Percentiles rank a stretch among this genome's conserved stretches.
Conservation (phyloP, 2,797 vertebrate species). For the Hypotaenidia philippensis region DNA sequence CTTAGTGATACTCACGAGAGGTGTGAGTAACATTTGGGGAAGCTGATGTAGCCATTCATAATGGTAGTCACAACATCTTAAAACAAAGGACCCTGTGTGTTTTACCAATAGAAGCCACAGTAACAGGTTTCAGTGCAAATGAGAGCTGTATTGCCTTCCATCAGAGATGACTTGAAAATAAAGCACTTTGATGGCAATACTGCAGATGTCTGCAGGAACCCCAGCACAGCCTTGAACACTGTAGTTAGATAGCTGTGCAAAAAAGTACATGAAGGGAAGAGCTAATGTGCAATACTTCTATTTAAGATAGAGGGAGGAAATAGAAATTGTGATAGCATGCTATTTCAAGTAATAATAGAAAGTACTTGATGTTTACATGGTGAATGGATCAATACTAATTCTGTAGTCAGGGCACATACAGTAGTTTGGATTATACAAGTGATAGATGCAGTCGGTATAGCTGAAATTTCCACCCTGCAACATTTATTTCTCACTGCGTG, state of each 20-base stretch:
- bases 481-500: constrained; percentile 83
- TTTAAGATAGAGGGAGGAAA: constrained; percentile 87
- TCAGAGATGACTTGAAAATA: constrained; percentile 82
- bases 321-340: constrained; percentile 87
- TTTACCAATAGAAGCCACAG: constrained; percentile 61
- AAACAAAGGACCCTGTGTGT: constrained; percentile 59
- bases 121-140: constrained; percentile 79
- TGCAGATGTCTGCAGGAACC: constrained; percentile 85
- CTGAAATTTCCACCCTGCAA: constrained; percentile 85
- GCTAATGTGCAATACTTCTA: constrained; percentile 85
- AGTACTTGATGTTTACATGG: constrained; percentile 87
- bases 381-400: constrained; percentile 87
- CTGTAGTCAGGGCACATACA: constrained; percentile 84
- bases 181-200: constrained; percentile 82
- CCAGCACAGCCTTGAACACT: constrained; percentile 75
- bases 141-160: constrained; percentile 78
- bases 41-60: neutral
- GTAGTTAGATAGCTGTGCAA: constrained; percentile 83
- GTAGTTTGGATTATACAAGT: constrained; percentile 86
- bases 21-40: constrained; percentile 7
- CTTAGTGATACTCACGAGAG: constrained; percentile 28
- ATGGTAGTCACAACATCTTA: constrained; percentile 21
- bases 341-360: constrained; percentile 88
- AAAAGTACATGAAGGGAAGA: constrained; percentile 82
- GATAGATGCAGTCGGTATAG: constrained; percentile 82